These are phyloP conservation scores for Indicator maculatus DNA, from an alignment of 2,113 vertebrate genomes.

Conservation along the genomic window DNA sequence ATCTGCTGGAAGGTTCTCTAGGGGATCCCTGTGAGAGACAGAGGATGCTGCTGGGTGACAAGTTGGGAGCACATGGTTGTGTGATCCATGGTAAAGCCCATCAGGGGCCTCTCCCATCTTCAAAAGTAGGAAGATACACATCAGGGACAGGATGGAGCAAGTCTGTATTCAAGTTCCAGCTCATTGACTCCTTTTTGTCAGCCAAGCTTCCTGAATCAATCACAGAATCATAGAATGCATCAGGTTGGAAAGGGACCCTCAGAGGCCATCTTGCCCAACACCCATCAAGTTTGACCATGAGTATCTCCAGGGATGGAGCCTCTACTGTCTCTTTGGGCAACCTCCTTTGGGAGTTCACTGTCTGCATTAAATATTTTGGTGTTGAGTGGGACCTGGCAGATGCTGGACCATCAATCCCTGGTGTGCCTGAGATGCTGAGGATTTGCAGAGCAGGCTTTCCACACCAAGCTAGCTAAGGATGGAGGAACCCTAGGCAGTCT, in stretches of 20 bases:
- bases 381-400: fast-evolving
- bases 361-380: background rate
- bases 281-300: too few species aligned
- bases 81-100: background rate
- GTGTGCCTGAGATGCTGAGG: background rate
- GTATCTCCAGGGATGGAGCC: too few species aligned
- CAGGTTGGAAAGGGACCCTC: too few species aligned
- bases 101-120: background rate
- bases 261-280: too few species aligned
- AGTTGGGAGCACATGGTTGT: fast-evolving
- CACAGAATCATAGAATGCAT: too few species aligned
- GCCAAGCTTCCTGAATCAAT: fast-evolving
- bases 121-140: background rate
- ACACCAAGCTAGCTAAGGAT: background rate
- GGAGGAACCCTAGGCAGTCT: background rate
- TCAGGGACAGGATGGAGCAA: background rate
- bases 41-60: background rate
- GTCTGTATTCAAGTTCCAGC: background rate
- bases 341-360: too few species aligned
- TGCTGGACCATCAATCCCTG: background rate
- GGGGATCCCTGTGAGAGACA: background rate
- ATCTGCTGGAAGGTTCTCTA: background rate
- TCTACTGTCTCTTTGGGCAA: too few species aligned
- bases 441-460: background rate
- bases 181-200: background rate